Evolutionary conservation across 2,113 vertebrate genomes (phyloP).

Genomic region (Ciconia boyciana): DNA sequence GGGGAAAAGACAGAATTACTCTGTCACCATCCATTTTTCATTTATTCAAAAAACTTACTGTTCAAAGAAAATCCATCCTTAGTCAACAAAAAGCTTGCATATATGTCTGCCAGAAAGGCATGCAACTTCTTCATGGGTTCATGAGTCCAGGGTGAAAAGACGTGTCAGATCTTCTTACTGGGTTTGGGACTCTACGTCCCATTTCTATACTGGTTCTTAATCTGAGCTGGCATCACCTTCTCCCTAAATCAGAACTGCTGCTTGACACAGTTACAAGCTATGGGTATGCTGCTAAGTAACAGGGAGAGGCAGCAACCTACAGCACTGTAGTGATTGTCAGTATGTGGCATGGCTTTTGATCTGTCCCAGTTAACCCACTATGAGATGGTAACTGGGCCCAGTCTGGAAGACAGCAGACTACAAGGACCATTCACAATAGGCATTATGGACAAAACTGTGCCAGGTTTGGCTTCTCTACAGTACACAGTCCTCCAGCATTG

Average conservation of each 20-base stretch:
- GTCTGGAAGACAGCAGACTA: background rate
- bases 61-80: background rate
- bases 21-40: background rate
- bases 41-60: background rate
- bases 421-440: background rate
- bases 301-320: background rate
- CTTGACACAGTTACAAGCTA: background rate
- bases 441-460: background rate
- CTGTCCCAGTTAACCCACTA: background rate
- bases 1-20: background rate
- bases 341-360: background rate
- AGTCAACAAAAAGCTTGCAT: background rate
- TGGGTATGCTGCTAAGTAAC: background rate
- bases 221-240: background rate
- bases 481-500: background rate
- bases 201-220: background rate
- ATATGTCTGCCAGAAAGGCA: background rate
- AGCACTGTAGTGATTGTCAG: background rate
- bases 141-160: background rate
- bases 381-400: background rate
- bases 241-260: background rate
- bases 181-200: background rate
- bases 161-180: background rate
- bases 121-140: background rate
- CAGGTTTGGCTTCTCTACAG: background rate